phyloP scores from a whole-genome alignment of 2,888 invertebrate genomes.

The Pocota personata region DNA sequence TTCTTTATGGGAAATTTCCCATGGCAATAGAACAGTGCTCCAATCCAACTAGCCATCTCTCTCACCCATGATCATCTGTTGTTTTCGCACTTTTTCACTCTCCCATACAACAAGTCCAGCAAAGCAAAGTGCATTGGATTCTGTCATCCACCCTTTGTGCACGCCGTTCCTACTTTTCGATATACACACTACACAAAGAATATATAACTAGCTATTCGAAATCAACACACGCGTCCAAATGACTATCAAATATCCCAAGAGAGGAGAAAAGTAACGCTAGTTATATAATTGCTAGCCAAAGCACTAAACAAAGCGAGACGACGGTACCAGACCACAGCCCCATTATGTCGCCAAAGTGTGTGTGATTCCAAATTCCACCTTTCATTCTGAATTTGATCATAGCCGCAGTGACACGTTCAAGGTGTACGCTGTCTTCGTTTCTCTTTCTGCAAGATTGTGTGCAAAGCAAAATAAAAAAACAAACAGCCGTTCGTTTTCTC shows the following conservation, averaged over 20 bases:
- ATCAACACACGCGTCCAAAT: slow-evolving; percentile 19
- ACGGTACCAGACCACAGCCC: slow-evolving; percentile 7
- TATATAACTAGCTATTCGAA: not conserved
- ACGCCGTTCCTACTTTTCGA: not conserved
- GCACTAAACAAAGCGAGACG: slow-evolving; percentile 38
- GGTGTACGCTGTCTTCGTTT: not conserved
- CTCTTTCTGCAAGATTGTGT: slow-evolving; percentile 37
- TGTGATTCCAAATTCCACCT: slow-evolving; percentile 58
- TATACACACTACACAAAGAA: not conserved
- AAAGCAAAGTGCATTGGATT: slow-evolving; percentile 26
- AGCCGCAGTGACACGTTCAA: slow-evolving; percentile 37
- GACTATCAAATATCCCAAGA: not conserved
- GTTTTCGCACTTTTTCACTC: slow-evolving; percentile 34
- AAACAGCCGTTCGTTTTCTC: slow-evolving; percentile 9
- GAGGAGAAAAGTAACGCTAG: slow-evolving; percentile 18
- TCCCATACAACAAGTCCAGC: not conserved
- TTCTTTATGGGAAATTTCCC: not conserved
- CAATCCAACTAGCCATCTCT: not conserved
- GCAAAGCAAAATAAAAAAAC: slow-evolving; percentile 33
- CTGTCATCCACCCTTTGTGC: not conserved
- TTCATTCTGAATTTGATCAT: slow-evolving; percentile 60
- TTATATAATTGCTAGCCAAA: slow-evolving; percentile 38
- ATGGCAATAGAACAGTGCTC: not conserved
- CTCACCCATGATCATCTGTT: slow-evolving; percentile 34
- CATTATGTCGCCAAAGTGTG: slow-evolving; percentile 4